Evolutionary conservation across 2,113 vertebrate genomes (phyloP).

Genomic region (Connochaetes taurinus): DNA sequence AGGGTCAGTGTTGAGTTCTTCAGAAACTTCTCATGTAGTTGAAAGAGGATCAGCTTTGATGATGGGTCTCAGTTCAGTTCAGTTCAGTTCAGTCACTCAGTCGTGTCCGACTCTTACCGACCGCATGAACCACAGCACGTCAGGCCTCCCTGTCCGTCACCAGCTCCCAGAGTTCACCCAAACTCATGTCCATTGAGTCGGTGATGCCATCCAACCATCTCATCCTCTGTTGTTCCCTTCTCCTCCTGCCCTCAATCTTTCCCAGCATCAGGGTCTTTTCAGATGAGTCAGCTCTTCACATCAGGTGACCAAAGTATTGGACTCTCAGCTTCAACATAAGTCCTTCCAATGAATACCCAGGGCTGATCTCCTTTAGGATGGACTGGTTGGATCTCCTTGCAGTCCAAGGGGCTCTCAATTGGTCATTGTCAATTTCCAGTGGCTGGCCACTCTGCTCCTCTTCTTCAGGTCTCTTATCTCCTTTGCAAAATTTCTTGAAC

Average conservation of each 20-base stretch:
- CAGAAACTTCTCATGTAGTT: background rate
- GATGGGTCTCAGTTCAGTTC: background rate
- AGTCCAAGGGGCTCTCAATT: background rate
- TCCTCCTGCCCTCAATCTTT: background rate
- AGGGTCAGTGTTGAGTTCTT: background rate
- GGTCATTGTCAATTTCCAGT: background rate
- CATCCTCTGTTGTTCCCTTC: background rate
- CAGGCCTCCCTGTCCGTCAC: background rate
- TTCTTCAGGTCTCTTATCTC: background rate
- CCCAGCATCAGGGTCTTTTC: background rate
- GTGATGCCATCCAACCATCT: background rate
- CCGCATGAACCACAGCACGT: fast-evolving
- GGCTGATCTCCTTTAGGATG: background rate
- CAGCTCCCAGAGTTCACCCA: background rate
- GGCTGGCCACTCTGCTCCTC: fast-evolving
- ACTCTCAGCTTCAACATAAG: background rate
- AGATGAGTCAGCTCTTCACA: background rate
- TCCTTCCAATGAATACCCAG: background rate
- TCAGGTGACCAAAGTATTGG: background rate
- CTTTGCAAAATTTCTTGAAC: background rate
- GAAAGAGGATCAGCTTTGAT: background rate
- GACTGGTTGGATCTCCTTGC: background rate
- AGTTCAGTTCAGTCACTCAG: background rate
- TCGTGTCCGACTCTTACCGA: fast-evolving
- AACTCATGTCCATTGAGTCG: fast-evolving